A percentile compares a stretch with the other conserved stretches of the same genome.
Evolutionary conservation across 23 tunicate species (phyloP).

Genomic region (Pegea sp.): DNA sequence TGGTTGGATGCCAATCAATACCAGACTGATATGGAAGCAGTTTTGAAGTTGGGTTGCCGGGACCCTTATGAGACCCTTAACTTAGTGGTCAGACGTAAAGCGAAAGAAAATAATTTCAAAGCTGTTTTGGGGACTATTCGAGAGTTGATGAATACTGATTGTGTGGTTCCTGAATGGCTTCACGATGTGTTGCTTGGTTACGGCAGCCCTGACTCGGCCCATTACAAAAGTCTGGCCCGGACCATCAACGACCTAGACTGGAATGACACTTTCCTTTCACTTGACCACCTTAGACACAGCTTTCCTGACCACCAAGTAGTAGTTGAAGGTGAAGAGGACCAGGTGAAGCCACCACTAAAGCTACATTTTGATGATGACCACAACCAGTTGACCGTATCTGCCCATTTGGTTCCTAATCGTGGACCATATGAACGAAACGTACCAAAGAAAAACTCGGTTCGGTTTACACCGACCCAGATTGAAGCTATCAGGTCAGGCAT

Average conservation of each 20-base stretch:
- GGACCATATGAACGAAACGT: slow-evolving; percentile 62
- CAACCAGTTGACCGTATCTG: slow-evolving; percentile 17
- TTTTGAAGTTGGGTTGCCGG: slow-evolving; percentile 34
- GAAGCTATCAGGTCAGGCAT: slow-evolving; percentile 94
- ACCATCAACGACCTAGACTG: slow-evolving; percentile 62
- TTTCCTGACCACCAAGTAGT: slow-evolving; percentile 61
- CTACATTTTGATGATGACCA: slow-evolving; percentile 51
- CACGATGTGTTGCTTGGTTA: slow-evolving; percentile 94
- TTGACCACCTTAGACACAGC: slow-evolving; percentile 31
- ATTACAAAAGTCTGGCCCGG: slow-evolving; percentile 63
- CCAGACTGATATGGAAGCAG: slow-evolving; percentile 88
- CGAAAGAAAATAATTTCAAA: slow-evolving; percentile 98
- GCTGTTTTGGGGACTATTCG: slow-evolving; percentile 95
- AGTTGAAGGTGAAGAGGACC: slow-evolving; percentile 10
- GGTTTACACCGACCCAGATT: slow-evolving; percentile 86
- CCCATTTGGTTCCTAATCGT: slow-evolving; percentile 57
- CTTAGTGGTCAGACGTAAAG: slow-evolving; percentile 80
- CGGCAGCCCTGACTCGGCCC: slow-evolving; percentile 91
- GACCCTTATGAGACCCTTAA: slow-evolving; percentile 93
- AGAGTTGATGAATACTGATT: slow-evolving; percentile 83
- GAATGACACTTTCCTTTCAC: slow-evolving; percentile 82
- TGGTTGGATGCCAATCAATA: slow-evolving; percentile 98
- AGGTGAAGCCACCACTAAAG: slow-evolving; percentile 55
- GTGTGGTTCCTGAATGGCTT: slow-evolving; percentile 99
- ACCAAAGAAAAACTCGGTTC: slow-evolving; percentile 46